Evolutionary conservation across 2,113 vertebrate genomes (phyloP), one percentile per base, ranked within the genome.

Genomic region (Coracopsis vasa): DNA sequence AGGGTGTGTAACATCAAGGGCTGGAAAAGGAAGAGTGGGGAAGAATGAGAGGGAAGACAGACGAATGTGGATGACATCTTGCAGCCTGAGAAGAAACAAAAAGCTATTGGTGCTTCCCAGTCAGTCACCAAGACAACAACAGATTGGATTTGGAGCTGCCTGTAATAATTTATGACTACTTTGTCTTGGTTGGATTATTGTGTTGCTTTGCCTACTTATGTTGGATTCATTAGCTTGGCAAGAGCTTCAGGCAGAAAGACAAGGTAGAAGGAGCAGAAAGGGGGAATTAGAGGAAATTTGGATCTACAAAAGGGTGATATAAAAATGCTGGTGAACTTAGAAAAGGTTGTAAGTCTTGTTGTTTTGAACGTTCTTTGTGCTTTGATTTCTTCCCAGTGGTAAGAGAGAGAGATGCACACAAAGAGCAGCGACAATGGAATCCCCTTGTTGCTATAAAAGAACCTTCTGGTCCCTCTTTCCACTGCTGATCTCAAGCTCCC

Each of bases 151-250:
- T 93, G 65, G 69, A 88, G 39, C 64, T 91, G 72, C 44, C 77
- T 91, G 80, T 74, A 92, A 94, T 96, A 92, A 96, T 95, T 97
- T 96, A 88, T 92, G 91, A 86, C 61, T 91, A 53, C 70, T 97
- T 93, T 84, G 72, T 92, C 73, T 89, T 79, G 65, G 70, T 79
- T 91, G 92, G 80, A 69, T 96, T 92, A 84, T n/a, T 84, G 60
- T 75, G 73, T 75, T 84, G 69, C 45, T 95, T 88, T 92, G 62
- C 67, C 29, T 78, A 44, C 35, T 90, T 90, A 24, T 56, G 65
- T 86, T 96, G 35, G 61, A 71, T 91, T 89, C 56, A 81, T 79
- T 91, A 79, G 12, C 60, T 81, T 94, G 51, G 47, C 75, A 93
- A 82, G 54, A 86, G 41, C 51, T 84, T 90, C 39, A 80, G 50